Evolutionary conservation across 2,797 vertebrate species (phyloP).

Genomic region (Anas bahamensis): DNA sequence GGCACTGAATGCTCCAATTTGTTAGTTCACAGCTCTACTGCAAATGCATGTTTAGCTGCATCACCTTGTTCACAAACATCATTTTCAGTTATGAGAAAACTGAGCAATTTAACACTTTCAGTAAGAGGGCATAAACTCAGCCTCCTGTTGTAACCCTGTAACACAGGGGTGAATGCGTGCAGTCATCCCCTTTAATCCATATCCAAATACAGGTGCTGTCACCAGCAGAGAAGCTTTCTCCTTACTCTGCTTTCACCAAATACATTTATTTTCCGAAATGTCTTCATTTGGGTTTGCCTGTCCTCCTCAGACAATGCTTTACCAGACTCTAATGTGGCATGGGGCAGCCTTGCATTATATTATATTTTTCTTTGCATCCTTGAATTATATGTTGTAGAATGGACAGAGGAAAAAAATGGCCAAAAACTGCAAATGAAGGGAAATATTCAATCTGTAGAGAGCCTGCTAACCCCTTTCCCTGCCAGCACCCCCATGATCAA

Average conservation of each 20-base stretch:
- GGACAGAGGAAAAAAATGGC: background rate
- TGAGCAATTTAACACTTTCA: background rate
- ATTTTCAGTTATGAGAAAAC: background rate
- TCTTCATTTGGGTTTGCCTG: background rate
- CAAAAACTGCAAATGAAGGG: background rate
- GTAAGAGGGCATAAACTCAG: background rate
- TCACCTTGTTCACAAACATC: background rate
- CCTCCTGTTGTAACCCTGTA: background rate
- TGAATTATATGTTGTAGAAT: too few relatives aligned
- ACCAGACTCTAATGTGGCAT: too few relatives aligned
- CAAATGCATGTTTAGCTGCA: background rate
- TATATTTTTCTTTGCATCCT: too few relatives aligned
- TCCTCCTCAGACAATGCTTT: background rate
- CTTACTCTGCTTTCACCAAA: background rate
- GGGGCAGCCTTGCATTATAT: too few relatives aligned
- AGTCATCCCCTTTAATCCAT: background rate
- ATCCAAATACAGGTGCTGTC: background rate
- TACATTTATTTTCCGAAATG: background rate
- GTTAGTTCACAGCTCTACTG: background rate
- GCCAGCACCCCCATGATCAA: background rate
- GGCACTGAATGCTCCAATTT: background rate
- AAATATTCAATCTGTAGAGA: background rate
- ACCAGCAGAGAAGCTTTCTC: background rate
- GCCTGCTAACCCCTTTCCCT: background rate
- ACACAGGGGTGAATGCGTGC: fast-evolving